phyloP scores from a whole-genome alignment of 2,113 vertebrate genomes.

The Silurus asotus region DNA sequence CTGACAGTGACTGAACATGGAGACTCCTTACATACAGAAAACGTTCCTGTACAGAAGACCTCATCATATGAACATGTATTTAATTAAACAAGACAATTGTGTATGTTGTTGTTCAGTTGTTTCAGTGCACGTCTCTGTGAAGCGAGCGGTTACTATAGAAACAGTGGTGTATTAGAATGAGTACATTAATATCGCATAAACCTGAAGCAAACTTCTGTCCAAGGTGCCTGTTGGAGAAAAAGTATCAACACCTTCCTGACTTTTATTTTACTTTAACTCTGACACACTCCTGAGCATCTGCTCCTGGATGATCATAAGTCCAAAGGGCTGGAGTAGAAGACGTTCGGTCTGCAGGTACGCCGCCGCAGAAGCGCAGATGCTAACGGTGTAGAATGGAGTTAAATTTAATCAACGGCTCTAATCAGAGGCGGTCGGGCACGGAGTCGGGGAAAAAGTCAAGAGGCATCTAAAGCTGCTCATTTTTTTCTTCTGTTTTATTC shows the following conservation, averaged over 20 bases:
- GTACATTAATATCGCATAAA: neutral
- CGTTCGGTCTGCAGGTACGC: neutral
- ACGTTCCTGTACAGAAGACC: too few relatives aligned
- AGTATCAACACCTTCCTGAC: neutral
- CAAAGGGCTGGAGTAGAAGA: neutral
- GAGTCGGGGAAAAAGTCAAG: slow-evolving; percentile 29
- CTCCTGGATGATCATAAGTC: neutral
- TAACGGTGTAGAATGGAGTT: neutral
- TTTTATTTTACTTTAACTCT: neutral
- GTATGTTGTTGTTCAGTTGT: neutral
- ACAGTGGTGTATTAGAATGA: neutral
- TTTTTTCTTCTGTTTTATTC: slow-evolving; percentile 34
- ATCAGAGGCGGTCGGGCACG: slow-evolving; percentile 10
- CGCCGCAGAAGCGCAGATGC: neutral
- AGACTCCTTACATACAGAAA: too few relatives aligned
- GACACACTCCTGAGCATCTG: neutral
- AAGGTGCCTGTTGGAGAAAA: neutral
- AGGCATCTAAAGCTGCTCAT: slow-evolving; percentile 34
- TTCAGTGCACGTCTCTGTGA: neutral
- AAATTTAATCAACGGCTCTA: slow-evolving; percentile 27
- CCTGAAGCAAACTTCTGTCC: neutral
- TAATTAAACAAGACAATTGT: too few relatives aligned
- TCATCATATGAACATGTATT: too few relatives aligned
- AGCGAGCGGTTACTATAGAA: neutral
- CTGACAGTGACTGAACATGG: too few relatives aligned